Evolutionary conservation across 92 coral and sea anemone species (phyloP), one percentile per base, ranked within the genome.

Genomic region (Anthopleura xanthogrammica): DNA sequence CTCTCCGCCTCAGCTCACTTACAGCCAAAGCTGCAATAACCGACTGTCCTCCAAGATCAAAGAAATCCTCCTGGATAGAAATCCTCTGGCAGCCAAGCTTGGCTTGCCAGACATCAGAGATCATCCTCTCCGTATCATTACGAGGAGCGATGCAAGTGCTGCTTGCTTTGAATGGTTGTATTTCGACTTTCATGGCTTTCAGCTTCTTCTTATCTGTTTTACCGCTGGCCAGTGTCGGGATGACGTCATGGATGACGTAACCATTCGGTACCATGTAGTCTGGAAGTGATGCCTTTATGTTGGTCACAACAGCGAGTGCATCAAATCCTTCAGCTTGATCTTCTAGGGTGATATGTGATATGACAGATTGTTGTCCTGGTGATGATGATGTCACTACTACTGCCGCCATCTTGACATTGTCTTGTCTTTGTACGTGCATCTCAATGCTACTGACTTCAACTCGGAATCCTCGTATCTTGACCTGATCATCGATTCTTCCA

Each of bases 401-500:
- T 16, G 74, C 83, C 41, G 46, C 83, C 74, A 79, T 54, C 72
- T 56, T 79, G 43, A 79, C 83, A 60, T 79, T 79, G 20, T 79
- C 83, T 58, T 79, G 83, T 23, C 72, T 41, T 48, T 56, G 48
- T 54, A 83, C 42, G 39, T 83, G 78, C 13, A 54, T 7, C 82
- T 73, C 86, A 42, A 83, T 83, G 70, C 80, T 76, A 43, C 72
- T 57, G 46, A 70, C 20, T 39, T 76, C 80, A 23, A 83, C 80
- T n/a, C 86, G 62, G 82, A 83, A 83, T 3, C 86, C 86, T 20
- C 86, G 68, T 3, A 83, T 55, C 72, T 83, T 83, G 41, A 83
- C 86, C 60, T 72, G 78, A 42, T 83, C 80, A 62, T 74, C 86
- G 60, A 83, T 83, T 73, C 86, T 52, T 48, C 86, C 86, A 40